These are phyloP conservation scores for Hyposmocoma kahamanoa DNA, from an alignment of 1,140 invertebrate genomes.

Conservation along the genomic window DNA sequence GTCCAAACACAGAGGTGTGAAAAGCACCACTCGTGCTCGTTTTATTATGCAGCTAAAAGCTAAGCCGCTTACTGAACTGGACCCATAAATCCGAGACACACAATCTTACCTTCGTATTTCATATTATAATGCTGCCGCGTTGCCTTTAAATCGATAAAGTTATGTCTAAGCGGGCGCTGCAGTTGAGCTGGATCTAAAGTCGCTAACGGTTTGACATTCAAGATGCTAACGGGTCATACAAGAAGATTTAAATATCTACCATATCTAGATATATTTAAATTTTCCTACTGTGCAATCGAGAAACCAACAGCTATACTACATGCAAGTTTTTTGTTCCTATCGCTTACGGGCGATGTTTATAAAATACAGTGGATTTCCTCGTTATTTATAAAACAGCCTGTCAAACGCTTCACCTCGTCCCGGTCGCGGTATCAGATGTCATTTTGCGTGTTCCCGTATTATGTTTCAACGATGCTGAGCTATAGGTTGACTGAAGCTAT, in stretches of 20 bases:
- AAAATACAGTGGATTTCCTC: too few relatives aligned
- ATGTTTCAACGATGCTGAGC: slow-evolving; percentile 35
- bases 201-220: too few relatives aligned
- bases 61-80: slow-evolving; percentile 55
- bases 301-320: too few relatives aligned
- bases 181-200: too few relatives aligned
- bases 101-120: slow-evolving; percentile 3
- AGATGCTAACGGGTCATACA: too few relatives aligned
- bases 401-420: slow-evolving; percentile 28
- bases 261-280: too few relatives aligned
- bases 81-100: slow-evolving; percentile 38
- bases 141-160: neutral
- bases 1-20: slow-evolving; percentile 68
- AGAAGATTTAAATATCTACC: too few relatives aligned
- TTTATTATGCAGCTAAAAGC: slow-evolving; percentile 38
- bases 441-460: slow-evolving; percentile 43
- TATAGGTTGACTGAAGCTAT: too few relatives aligned
- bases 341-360: too few relatives aligned
- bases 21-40: slow-evolving; percentile 50
- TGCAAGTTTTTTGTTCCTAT: too few relatives aligned
- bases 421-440: slow-evolving; percentile 39
- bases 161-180: too few relatives aligned
- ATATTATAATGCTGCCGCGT: slow-evolving; percentile 5
- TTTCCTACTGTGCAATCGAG: too few relatives aligned
- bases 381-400: slow-evolving; percentile 18